These are phyloP conservation scores for Ormyrus nitidulus DNA, from an alignment of 2,888 invertebrate species.

Conservation along the genomic window DNA sequence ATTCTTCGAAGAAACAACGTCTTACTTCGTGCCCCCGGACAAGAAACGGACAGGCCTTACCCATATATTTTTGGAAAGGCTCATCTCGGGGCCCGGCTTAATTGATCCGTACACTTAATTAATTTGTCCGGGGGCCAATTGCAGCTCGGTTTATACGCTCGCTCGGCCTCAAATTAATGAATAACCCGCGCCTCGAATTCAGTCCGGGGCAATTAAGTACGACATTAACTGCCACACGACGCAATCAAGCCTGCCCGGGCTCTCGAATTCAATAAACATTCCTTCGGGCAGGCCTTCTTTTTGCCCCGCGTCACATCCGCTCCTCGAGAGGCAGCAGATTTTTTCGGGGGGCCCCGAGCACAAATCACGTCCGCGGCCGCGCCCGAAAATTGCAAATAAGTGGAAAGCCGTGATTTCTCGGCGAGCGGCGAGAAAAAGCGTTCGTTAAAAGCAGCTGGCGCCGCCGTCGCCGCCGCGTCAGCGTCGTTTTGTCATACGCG, in stretches of 20 bases:
- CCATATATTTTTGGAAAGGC: slow-evolving; percentile 52
- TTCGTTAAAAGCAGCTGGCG: slow-evolving; percentile 49
- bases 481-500: slow-evolving; percentile 52
- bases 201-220: slow-evolving; percentile 50
- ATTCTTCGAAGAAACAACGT: slow-evolving; percentile 25
- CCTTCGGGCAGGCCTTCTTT: background rate
- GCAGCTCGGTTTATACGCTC: background rate
- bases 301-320: background rate
- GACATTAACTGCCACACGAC: slow-evolving; percentile 48
- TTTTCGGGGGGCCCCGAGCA: background rate
- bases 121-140: slow-evolving; percentile 34
- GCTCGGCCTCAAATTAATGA: slow-evolving; percentile 43
- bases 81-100: slow-evolving; percentile 1
- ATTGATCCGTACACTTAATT: slow-evolving; percentile 55
- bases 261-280: slow-evolving; percentile 53
- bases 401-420: slow-evolving; percentile 47
- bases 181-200: slow-evolving; percentile 28
- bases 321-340: background rate
- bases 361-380: background rate
- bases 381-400: slow-evolving; percentile 47
- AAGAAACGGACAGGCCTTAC: slow-evolving; percentile 5
- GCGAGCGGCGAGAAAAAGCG: slow-evolving; percentile 3
- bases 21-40: slow-evolving; percentile 25
- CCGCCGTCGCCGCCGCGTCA: slow-evolving; percentile 32
- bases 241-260: slow-evolving; percentile 25